Conservation (phyloP, 2,113 vertebrate genomes). For the mouse (Mus musculus) region GRCm39 chr13:100485501-100486000, state of each 20-base stretch:
- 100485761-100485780: background rate
- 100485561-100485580: conserved; percentile 60
- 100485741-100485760: background rate
- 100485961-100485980: background rate
- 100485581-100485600: conserved; percentile 78
- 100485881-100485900: background rate
- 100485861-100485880: background rate
- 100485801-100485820: background rate
- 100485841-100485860: background rate
- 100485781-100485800: background rate
- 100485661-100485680: background rate
- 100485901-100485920: background rate
- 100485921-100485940: background rate
- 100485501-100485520: conserved; percentile 55
- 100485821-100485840: background rate
- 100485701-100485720: conserved; percentile 19
- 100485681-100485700: background rate
- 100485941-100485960: background rate
- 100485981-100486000: background rate
- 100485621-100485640: conserved; percentile 61
- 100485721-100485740: background rate
- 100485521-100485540: conserved; percentile 53
- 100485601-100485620: conserved; percentile 75
- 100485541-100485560: conserved; percentile 17
- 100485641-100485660: conserved; percentile 6